Base-by-base conservation (phyloP, 1,140 invertebrate species). In the Plutomurus gul region DNA sequence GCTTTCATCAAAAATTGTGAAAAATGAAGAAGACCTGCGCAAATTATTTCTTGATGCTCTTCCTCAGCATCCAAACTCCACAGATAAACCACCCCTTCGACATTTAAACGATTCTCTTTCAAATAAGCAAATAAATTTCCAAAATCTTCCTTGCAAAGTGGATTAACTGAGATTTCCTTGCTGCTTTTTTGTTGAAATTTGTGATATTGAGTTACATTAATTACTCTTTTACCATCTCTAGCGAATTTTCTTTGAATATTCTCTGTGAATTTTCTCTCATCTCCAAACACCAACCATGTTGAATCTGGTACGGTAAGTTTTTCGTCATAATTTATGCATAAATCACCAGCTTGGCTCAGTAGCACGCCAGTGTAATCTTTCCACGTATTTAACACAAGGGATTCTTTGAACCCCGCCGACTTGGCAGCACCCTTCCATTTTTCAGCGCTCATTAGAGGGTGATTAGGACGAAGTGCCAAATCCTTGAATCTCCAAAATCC, bases 71-170 rank as follows among this genome's bases (percentile, higher is more conserved):
- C 60, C 8, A 75, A 25, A 18, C 33, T 18, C 65, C 65, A 72
- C 22, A 77, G 36, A 40, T 76, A 77, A 3, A 76, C 4, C 33
- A 77, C 47, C n/a, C 79, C 79, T 43, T 80, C 79, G 27, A 33
- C 11, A 33, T 65, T 33, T 36, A 16, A 33, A 0, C 51, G 0
- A 16, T 27, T 20, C 40, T 39, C 36, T 13, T 72, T n/a, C n/a
- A n/a, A n/a, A n/a, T n/a, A n/a, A n/a, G n/a, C 36, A 25, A 72
- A 72, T 10, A 43, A 16, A 25, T 13, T 72, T 18, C 25, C 4
- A 43, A 72, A 40, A 40, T 40, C 70, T 6, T 22, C 20, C 4
- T 4, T 39, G 5, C 18, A 22, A 1, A 39, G 0, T 3, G 36
- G 70, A 16, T 72, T 40, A 43, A 72, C 18, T 72, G 10, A 6